Base-by-base conservation (phyloP, 2,113 vertebrate species). In the Corvus cornix region DNA sequence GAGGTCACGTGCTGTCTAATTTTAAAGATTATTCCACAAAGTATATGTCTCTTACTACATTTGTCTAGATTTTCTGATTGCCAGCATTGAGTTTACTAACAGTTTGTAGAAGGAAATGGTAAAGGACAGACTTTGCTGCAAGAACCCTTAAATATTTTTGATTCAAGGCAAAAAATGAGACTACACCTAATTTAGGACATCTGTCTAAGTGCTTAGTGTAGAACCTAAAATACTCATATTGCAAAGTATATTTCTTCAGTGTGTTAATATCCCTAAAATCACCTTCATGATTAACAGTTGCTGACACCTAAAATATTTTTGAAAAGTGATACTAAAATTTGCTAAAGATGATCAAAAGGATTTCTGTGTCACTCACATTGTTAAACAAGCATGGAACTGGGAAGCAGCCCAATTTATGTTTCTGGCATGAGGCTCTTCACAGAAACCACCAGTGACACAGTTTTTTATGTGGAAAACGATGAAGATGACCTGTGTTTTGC, bases 31-130 rank as follows among this genome's bases (percentile, higher is more conserved):
- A 79, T 95, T 84, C 44, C 95, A 68, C 27, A 75, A 84, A 87
- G 63, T 70, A 89, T 93, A 56, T 64, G 22, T 79, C 33, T 90
- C 84, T 93, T 82, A 62, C 51, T 96, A 44, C 1, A 2, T 95
- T 97, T 94, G 22, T 85, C 66, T 77, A 44, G 39, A 75, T 88
- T 93, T 95, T 92, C 87, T 90, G 83, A 94, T 83, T 90, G 60
- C 44, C 95, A 52, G 53, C 11, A 14, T 91, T 89, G 49, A 28
- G 63, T 84, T 44, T 74, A 27, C 51, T 74, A 15, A 37, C 14
- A 43, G 13, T 84, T 76, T 80, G 69, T 84, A 79, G 62, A 87
- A 43, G 35, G 88, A 75, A 70, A 67, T 64, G 81, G 37, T 73
- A 56, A 92, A 63, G 73, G 67, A 73, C 66, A 62, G 55, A 66